Evolutionary conservation across 2,888 invertebrate genomes (phyloP), one percentile per base, ranked within the genome.

Genomic region (Masnerella sp.): DNA sequence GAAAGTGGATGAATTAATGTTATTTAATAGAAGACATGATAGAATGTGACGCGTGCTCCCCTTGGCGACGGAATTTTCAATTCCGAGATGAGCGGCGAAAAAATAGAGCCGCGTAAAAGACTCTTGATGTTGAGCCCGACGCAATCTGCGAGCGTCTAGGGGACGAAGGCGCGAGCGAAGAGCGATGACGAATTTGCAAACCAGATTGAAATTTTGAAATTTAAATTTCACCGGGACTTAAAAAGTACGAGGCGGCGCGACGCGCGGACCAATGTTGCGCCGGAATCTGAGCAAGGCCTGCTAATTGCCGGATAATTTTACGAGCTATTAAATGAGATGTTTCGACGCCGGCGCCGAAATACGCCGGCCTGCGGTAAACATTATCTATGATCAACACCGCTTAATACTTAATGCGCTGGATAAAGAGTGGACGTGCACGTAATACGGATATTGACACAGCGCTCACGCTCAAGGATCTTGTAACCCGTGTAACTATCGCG

Each of bases 201-300:
- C 88, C 89, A 89, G 88, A 89, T 89, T 88, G 86, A 85, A 87
- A 89, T 88, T 89, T 89, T 89, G 88, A 89, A 89, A 88, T 89
- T 89, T 88, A 89, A 89, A 89, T 89, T 87, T 85, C 79, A 64
- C 79, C 73, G 83, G 73, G 84, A 85, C 83, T 86, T 84, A 85
- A 86, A 86, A 85, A 83, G 83, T 83, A 77, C 78, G 73, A 77
- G 49, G 76, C 70, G 74, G 64, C 52, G 64, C 75, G 56, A 15
- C 20, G 76, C 70, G 75, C 79, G 79, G 78, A 74, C 77, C 81
- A 80, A 84, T 84, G 84, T 82, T 82, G 79, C 79, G 78, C 76
- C 77, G 79, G 79, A 82, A 81, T 82, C 81, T 62, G 73, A 79
- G 80, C 74, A 78, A 75, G 77, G 65, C 70, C 71, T 75, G 79